Evolutionary conservation across 2,113 vertebrate genomes (phyloP).

Genomic region (Notiomystis cincta): DNA sequence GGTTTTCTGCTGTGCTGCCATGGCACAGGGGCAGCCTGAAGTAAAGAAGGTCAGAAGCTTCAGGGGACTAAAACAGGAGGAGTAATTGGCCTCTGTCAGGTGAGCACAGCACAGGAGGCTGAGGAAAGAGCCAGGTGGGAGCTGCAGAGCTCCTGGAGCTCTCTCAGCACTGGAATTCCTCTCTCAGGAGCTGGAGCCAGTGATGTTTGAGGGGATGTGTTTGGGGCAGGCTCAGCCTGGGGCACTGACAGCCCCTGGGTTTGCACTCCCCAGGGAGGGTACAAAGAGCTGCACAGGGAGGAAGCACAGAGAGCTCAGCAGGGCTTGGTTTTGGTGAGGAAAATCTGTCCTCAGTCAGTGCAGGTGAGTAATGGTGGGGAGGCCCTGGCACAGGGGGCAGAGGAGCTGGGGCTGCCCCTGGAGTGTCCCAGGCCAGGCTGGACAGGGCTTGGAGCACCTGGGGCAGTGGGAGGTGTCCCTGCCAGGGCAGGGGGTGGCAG

Average conservation of each 20-base stretch:
- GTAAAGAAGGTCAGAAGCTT: not conserved
- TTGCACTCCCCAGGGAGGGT: not conserved
- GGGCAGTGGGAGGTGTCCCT: rapidly evolving
- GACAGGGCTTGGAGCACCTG: not conserved
- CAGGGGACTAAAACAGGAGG: not conserved
- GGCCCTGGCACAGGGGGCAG: not conserved
- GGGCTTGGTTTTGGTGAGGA: not conserved
- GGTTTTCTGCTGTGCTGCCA: not conserved
- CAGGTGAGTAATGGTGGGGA: rapidly evolving
- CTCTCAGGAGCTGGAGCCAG: not conserved
- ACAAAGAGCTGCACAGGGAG: not conserved
- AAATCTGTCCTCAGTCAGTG: not conserved
- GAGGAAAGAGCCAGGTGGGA: not conserved
- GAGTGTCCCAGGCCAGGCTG: not conserved
- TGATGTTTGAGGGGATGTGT: not conserved
- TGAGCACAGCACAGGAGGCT: not conserved
- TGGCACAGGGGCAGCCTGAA: not conserved
- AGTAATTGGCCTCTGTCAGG: not conserved
- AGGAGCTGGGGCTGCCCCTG: not conserved
- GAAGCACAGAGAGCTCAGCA: not conserved
- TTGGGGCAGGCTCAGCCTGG: not conserved
- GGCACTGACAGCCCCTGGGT: not conserved
- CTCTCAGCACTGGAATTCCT: not conserved
- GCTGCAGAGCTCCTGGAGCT: not conserved
- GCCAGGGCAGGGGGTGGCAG: not conserved